A percentile compares a stretch with the other conserved stretches of the same genome.
Evolutionary conservation across 2,888 invertebrate species (phyloP).

Genomic region (Amphiduros pacificus): DNA sequence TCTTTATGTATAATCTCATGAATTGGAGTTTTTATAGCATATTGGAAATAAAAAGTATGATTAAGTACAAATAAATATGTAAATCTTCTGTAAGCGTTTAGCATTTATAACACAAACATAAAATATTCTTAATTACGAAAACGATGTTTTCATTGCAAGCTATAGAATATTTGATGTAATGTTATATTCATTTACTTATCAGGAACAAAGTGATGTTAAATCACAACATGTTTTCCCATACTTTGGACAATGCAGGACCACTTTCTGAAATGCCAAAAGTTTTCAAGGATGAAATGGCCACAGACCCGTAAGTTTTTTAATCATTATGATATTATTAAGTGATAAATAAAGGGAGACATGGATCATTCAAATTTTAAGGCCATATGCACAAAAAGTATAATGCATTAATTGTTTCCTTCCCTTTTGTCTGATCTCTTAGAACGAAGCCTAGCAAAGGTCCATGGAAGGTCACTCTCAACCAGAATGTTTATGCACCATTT

Average conservation of each 20-base stretch:
- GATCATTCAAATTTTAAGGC: too few relatives aligned
- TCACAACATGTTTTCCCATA: slow-evolving; percentile 70
- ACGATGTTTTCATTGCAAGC: not conserved
- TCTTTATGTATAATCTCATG: too few relatives aligned
- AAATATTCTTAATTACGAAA: too few relatives aligned
- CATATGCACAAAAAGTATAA: too few relatives aligned
- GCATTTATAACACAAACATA: too few relatives aligned
- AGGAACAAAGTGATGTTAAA: slow-evolving; percentile 60
- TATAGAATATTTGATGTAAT: not conserved
- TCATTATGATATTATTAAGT: too few relatives aligned
- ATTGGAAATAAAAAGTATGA: not conserved
- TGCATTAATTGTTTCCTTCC: too few relatives aligned
- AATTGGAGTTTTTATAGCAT: too few relatives aligned
- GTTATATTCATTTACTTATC: slow-evolving; percentile 17
- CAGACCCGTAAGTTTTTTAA: slow-evolving; percentile 63
- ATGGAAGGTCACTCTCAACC: slow-evolving; percentile 80
- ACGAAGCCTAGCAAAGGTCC: slow-evolving; percentile 71
- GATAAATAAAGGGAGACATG: too few relatives aligned
- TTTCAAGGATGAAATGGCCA: slow-evolving; percentile 70
- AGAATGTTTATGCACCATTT: slow-evolving; percentile 73
- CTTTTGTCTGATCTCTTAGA: too few relatives aligned
- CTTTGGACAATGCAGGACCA: slow-evolving; percentile 69
- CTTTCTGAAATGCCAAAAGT: slow-evolving; percentile 72
- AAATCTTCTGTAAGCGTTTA: too few relatives aligned
- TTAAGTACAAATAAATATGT: too few relatives aligned